Evolutionary conservation across 1,140 invertebrate genomes (phyloP), one percentile per base, ranked within the genome.

Genomic region (Pseudomyrmex dendroicus): DNA sequence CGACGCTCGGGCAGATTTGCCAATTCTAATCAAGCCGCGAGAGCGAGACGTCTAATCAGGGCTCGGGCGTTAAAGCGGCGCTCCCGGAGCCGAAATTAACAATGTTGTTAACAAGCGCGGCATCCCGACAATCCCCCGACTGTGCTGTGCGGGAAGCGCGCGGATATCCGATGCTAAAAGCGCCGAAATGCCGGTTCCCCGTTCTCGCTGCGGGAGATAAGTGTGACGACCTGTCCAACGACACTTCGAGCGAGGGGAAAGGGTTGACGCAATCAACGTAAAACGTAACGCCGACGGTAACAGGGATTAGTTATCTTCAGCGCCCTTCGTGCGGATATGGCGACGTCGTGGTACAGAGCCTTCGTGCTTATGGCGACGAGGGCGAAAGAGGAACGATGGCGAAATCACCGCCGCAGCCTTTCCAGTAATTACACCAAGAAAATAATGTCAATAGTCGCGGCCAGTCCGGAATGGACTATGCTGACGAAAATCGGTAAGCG

Each of bases 221-320:
- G 92, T 94, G 92, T 93, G 92, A 93, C 93, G 93, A 93, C 92
- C 93, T 93, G 92, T 94, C 92, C 93, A 93, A 94, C 92, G 93
- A 92, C 90, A 84, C 83, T 78, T 35, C 73, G 73, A 88, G 54
- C 62, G 73, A 68, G 76, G 61, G 84, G 92, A 83, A 93, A 93
- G 92, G 92, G 92, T 93, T 93, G 91, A 92, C 91, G 92, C 91
- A 93, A 94, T 94, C 92, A 93, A 93, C 93, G 92, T 93, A 93
- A 94, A 94, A 93, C 92, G 92, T 93, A 93, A 93, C 91, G 91
- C 73, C 93, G 90, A 91, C 92, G 90, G 90, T 94, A 91, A 93
- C 92, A 87, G 91, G 92, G 93, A 93, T 94, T 93, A 93, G 93
- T 94, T 94, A 94, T 94, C 93, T 94, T 93, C 87, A 87, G 84